Evolutionary conservation across 2,113 vertebrate genomes (phyloP), one percentile per base, ranked within the genome.

Genomic region (Meleagris gallopavo): DNA sequence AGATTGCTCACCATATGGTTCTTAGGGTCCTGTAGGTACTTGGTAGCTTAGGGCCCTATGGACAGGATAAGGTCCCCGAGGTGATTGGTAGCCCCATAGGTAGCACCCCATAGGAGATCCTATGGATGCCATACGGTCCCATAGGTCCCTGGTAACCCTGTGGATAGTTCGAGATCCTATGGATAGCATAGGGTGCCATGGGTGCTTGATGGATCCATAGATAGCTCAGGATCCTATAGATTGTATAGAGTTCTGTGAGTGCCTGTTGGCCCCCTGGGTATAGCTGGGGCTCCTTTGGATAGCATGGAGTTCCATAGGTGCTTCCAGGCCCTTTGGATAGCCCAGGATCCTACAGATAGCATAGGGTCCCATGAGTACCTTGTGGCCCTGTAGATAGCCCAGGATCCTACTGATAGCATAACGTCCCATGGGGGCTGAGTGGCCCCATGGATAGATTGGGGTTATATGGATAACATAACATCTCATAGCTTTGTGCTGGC

Each of bases 1-100:
- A 16, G 27, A 10, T 54, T 25, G 13, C 25, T 52, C 25, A 27
- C 50, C 50, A 15, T 15, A 15, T 13, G 13, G 50, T 29, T 27
- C 25, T 52, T 55, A 55, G 52, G 52, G 52, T 30, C 30, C 54
- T 6, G 17, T 32, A 55, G 17, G 54, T 55, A 7, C 54, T 32
- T 32, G 52, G 17, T 52, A 18, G 32, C 14, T n/a, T 4, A 17
- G 75, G 61, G 11, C 12, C 20, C 8, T 9, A 1, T 21, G 64
- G 29, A 4, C 45, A 4, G 3, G 13, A 0, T 3, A 16, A 62
- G 20, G 41, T 69, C 19, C 40, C 14, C 0, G 11, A 34, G 50
- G 18, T 41, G 10, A 15, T 19, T 8, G 29, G 5, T 38, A 25
- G 13, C 21, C 34, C 58, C 36, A 15, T 61, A 34, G 22, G 27